These are phyloP conservation scores for Flexamia atlantica DNA, from an alignment of 2,888 invertebrate genomes.

Conservation along the genomic window DNA sequence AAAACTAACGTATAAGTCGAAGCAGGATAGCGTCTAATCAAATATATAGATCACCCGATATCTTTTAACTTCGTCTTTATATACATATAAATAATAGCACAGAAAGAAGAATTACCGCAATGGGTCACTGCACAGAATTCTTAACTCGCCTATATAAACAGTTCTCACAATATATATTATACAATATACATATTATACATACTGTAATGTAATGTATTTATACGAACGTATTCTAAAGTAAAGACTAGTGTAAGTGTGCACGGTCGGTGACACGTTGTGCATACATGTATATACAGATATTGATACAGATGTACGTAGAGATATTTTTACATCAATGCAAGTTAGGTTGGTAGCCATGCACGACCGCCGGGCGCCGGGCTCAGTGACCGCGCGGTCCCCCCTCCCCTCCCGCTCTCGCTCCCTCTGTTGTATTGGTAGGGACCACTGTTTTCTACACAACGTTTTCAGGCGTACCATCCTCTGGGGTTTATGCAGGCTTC, in stretches of 20 bases:
- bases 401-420: not conserved
- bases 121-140: constrained; percentile 51
- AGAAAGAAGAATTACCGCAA: constrained; percentile 49
- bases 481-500: constrained; percentile 18
- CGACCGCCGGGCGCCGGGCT: not conserved
- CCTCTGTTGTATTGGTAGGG: constrained; percentile 41
- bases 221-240: constrained; percentile 57
- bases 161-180: constrained; percentile 56
- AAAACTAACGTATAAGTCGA: constrained; percentile 37
- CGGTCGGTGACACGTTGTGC: constrained; percentile 4
- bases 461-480: constrained; percentile 24
- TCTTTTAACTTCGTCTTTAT: constrained; percentile 54
- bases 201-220: constrained; percentile 55
- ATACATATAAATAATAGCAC: constrained; percentile 55
- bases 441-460: constrained; percentile 47
- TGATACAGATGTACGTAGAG: constrained; percentile 58
- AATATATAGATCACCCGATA: constrained; percentile 55
- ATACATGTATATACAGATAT: constrained; percentile 58
- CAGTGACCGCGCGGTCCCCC: not conserved
- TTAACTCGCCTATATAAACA: constrained; percentile 56
- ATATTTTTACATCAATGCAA: constrained; percentile 62
- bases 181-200: constrained; percentile 56
- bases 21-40: constrained; percentile 46
- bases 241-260: constrained; percentile 55
- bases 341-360: constrained; percentile 41